Percentiles rank a stretch among this genome's conserved stretches.
phyloP scores from a whole-genome alignment of 2,113 vertebrate genomes.

The Hypocryptadius cinnamomeus region DNA sequence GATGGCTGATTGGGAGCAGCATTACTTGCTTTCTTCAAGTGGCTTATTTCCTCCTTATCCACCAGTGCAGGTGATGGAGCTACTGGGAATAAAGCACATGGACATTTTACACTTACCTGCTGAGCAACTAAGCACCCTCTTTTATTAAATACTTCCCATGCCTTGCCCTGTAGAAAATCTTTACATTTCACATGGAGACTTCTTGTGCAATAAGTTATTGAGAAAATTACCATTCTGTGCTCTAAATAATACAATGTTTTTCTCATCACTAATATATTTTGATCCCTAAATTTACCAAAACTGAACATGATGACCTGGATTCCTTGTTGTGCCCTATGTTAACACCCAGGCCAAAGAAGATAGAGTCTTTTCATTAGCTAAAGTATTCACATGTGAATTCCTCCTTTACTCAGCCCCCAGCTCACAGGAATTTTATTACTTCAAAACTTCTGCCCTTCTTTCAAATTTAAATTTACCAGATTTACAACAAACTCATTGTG shows the following conservation, averaged over 20 bases:
- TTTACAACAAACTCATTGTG: neutral
- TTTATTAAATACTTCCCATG: neutral
- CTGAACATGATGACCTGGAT: neutral
- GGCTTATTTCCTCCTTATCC: constrained; percentile 71
- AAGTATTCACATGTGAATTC: neutral
- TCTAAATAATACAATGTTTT: neutral
- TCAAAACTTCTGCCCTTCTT: neutral
- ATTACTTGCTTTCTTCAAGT: constrained; percentile 66
- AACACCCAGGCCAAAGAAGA: neutral
- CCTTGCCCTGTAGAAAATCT: neutral
- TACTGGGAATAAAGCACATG: constrained; percentile 15
- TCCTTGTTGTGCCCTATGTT: neutral
- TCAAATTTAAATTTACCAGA: neutral
- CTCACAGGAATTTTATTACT: neutral
- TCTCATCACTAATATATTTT: neutral
- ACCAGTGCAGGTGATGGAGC: constrained; percentile 25
- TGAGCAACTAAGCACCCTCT: neutral
- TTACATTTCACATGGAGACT: neutral
- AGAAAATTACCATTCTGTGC: neutral
- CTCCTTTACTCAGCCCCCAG: neutral
- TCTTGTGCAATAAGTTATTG: neutral
- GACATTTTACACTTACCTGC: neutral
- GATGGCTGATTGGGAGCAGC: constrained; percentile 76
- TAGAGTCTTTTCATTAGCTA: neutral
- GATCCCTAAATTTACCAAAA: neutral